Evolutionary conservation across 1,140 invertebrate species (phyloP).

Genomic region (Zophobas morio): DNA sequence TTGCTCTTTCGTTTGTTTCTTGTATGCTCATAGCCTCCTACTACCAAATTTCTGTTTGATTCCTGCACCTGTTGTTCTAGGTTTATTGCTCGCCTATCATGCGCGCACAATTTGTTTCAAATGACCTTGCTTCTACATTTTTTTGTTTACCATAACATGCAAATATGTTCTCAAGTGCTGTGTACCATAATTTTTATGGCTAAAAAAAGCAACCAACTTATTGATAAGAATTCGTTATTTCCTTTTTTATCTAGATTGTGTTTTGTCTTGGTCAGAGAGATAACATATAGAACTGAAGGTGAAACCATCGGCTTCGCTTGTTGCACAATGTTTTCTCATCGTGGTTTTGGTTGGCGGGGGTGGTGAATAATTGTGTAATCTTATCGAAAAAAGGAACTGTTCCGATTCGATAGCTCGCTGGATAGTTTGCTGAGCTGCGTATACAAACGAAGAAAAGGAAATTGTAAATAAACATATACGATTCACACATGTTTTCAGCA

Average conservation of each 20-base stretch:
- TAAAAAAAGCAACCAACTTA: not conserved
- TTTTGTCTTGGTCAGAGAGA: not conserved
- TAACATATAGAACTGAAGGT: no score
- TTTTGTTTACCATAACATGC: conserved; percentile 39
- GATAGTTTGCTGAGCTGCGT: no score
- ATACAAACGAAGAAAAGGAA: no score
- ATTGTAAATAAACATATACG: no score
- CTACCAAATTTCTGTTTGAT: not conserved
- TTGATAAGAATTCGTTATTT: not conserved
- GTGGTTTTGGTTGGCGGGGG: no score
- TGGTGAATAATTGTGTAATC: no score
- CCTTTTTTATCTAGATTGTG: conserved; percentile 6
- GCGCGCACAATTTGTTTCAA: conserved; percentile 3
- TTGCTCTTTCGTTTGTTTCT: conserved; percentile 39
- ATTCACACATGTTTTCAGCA: no score
- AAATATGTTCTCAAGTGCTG: conserved; percentile 29
- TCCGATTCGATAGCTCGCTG: no score
- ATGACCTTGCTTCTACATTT: conserved; percentile 19
- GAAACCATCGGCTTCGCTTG: no score
- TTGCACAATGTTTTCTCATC: no score
- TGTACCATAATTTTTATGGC: conserved; percentile 2
- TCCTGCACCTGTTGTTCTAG: conserved; percentile 28
- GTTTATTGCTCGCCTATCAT: conserved; percentile 22
- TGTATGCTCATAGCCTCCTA: not conserved
- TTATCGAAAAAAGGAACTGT: no score